These are phyloP conservation scores for Parauchenoglanis ngamensis DNA, from an alignment of 2,797 vertebrate genomes.

Conservation along the genomic window DNA sequence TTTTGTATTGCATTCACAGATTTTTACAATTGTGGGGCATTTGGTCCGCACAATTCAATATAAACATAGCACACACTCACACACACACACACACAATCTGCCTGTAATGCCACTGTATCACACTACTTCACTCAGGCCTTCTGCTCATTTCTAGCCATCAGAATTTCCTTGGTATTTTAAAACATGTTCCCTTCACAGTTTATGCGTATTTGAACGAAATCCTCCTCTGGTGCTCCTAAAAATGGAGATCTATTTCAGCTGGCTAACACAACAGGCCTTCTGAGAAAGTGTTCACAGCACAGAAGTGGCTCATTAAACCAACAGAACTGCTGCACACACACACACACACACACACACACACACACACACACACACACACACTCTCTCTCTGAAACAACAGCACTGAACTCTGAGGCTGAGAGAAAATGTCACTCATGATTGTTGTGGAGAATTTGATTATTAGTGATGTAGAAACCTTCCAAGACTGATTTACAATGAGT, in stretches of 20 bases:
- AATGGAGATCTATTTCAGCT: constrained; percentile 62
- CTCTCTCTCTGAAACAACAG: background rate
- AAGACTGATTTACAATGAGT: background rate
- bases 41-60: no score
- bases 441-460: background rate
- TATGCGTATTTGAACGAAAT: constrained; percentile 53
- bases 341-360: no score
- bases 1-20: no score
- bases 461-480: background rate
- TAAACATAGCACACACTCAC: no score
- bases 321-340: background rate
- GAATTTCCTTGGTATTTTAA: constrained; percentile 24
- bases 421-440: background rate
- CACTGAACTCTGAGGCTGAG: background rate
- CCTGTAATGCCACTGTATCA: constrained; percentile 37
- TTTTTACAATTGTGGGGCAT: no score
- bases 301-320: constrained; percentile 44
- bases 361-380: background rate
- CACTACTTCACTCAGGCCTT: constrained; percentile 42
- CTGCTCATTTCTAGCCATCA: constrained; percentile 28
- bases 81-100: constrained; percentile 37
- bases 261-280: constrained; percentile 60
- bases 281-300: constrained; percentile 63
- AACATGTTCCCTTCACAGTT: constrained; percentile 52
- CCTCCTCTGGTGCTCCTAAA: constrained; percentile 58